Base-by-base conservation (phyloP, 2,797 vertebrate species). In the Periophthalmus magnuspinnatus region DNA sequence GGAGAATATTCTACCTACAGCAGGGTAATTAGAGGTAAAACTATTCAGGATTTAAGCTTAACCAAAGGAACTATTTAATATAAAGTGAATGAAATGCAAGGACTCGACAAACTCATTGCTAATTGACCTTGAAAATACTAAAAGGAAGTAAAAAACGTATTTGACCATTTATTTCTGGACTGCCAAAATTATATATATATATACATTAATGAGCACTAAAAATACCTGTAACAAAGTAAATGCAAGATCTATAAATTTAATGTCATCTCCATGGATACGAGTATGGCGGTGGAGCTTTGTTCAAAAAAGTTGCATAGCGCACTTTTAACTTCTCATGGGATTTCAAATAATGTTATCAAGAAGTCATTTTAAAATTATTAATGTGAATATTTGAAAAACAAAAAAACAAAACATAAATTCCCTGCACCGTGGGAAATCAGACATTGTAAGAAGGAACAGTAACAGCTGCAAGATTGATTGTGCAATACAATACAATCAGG, bases 21-120 rank as follows among this genome's bases (percentile, higher is more conserved):
- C 74, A 81, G 76, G 81, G 81, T 86, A 86, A 90, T 90, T 89
- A 88, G 10, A 41, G 1, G 10, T 14, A 61, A 41, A 61, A 21
- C 28, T 13, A 13, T 57, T 32, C 24, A 57, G 11, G 11, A 57
- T 28, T 55, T 57, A 55, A 17, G 5, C 55, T 57, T 9, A 11
- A 41, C 19, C n/a, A 61, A 22, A 41, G 38, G 59, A 59, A 17
- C 17, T 19, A 19, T 34, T 59, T n/a, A 6, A 59, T 5, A 5
- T 10, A 7, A 59, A 59, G 8, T 10, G 16, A 33, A 34, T 33
- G 28, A 10, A 17, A 58, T 17, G 14, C 13, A 58, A 60, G 19
- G 36, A n/a, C 32, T n/a, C 17, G n/a, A 33, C 7, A 59, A 34
- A 59, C 32, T 14, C 24, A 16, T 32, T 32, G 24, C 22, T 57